Conservation (phyloP, 2,888 invertebrate species). For the Lithosia quadra region DNA sequence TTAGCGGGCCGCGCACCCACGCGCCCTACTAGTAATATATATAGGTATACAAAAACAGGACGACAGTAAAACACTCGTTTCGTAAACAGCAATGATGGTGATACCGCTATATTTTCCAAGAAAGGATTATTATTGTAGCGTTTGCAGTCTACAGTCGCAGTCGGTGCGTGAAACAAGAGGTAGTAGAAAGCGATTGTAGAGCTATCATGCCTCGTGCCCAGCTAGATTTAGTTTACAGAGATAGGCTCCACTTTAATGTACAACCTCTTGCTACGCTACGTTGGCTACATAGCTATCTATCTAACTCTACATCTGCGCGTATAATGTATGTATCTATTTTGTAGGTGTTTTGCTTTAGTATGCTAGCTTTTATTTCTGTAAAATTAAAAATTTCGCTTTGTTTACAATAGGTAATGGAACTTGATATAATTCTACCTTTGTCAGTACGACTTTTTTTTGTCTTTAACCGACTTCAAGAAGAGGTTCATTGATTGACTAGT, state of each 20-base stretch:
- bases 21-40: too few relatives aligned
- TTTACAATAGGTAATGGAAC: neutral
- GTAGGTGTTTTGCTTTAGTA: slow-evolving; percentile 34
- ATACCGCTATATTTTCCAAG: slow-evolving; percentile 44
- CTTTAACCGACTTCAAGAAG: too few relatives aligned
- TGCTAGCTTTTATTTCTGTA: slow-evolving; percentile 12
- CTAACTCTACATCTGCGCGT: slow-evolving; percentile 45
- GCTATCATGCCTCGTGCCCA: slow-evolving; percentile 63
- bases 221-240: slow-evolving; percentile 74
- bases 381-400: neutral
- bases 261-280: slow-evolving; percentile 65
- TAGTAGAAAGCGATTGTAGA: slow-evolving; percentile 68
- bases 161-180: slow-evolving; percentile 77
- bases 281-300: slow-evolving; percentile 56
- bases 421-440: neutral
- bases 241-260: slow-evolving; percentile 72
- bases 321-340: slow-evolving; percentile 41
- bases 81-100: slow-evolving; percentile 29
- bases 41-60: neutral
- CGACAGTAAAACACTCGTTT: slow-evolving; percentile 20
- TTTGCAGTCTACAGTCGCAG: slow-evolving; percentile 58
- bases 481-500: too few relatives aligned
- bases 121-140: slow-evolving; percentile 60
- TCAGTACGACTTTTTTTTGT: neutral
- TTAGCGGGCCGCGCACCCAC: too few relatives aligned